Conservation (phyloP, 2,888 invertebrate genomes). For the Thereva nobilitata region DNA sequence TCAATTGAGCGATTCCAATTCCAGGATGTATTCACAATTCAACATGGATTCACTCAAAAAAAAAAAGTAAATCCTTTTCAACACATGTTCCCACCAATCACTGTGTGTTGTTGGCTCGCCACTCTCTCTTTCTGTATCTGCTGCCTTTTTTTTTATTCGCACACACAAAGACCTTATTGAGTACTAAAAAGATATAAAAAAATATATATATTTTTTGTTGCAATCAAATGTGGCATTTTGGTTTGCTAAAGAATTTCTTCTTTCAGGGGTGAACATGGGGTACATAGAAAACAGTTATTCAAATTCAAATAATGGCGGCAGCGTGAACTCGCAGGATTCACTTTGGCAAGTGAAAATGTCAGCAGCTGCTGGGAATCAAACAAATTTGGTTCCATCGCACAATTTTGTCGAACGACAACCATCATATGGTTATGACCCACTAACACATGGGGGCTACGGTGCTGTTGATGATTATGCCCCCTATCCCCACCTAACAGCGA, state of each 20-base stretch:
- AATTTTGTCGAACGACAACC: conserved; percentile 69
- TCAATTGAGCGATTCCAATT: conserved; percentile 29
- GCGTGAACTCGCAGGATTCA: conserved; percentile 92
- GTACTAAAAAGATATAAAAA: not conserved
- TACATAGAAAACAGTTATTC: conserved; percentile 92
- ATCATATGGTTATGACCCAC: conserved; percentile 76
- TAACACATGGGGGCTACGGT: conserved; percentile 81
- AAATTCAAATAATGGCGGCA: conserved; percentile 93
- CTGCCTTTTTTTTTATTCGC: too few species aligned
- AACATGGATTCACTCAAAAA: too few species aligned
- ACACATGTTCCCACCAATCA: too few species aligned
- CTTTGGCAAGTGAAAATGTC: conserved; percentile 93
- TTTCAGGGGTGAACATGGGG: conserved; percentile 81
- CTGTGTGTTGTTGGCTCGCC: too few species aligned
- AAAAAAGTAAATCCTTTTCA: too few species aligned
- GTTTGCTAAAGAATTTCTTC: conserved; percentile 33
- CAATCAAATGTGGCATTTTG: conserved; percentile 26
- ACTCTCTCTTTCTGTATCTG: too few species aligned
- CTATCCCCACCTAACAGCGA: conserved; percentile 75
- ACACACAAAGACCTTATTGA: too few species aligned
- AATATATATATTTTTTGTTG: conserved; percentile 34
- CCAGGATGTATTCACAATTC: not conserved
- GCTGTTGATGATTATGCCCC: conserved; percentile 83
- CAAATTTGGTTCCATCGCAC: conserved; percentile 64
- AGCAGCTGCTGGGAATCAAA: conserved; percentile 71